Evolutionary conservation across 2,888 invertebrate species (phyloP).

Genomic region (Drosophila basisetae): DNA sequence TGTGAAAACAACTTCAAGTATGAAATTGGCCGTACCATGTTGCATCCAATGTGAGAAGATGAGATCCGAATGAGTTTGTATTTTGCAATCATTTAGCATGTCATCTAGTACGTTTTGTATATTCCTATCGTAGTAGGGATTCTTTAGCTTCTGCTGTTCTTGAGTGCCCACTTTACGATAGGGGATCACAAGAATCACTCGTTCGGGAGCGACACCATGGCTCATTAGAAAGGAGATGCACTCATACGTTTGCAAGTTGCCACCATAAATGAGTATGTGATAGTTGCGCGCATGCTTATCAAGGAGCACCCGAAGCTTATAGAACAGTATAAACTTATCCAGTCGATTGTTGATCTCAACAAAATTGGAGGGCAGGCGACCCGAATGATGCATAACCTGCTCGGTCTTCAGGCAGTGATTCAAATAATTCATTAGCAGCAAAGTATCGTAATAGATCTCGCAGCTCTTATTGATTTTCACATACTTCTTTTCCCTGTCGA

Average conservation of each 20-base stretch:
- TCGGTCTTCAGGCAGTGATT: constrained; percentile 40
- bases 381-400: neutral
- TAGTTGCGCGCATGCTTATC: constrained; percentile 26
- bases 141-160: constrained; percentile 44
- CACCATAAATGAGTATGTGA: constrained; percentile 75
- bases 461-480: constrained; percentile 67
- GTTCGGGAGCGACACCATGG: constrained; percentile 53
- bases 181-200: constrained; percentile 63
- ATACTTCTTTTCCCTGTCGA: constrained; percentile 55
- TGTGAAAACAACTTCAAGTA: constrained; percentile 68
- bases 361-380: constrained; percentile 69
- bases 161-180: constrained; percentile 5
- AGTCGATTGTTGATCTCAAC: constrained; percentile 76
- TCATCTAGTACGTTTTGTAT: constrained; percentile 62
- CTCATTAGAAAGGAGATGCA: constrained; percentile 72
- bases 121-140: constrained; percentile 61
- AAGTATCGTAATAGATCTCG: constrained; percentile 71
- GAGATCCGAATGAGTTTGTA: constrained; percentile 52
- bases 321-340: constrained; percentile 74
- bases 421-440: constrained; percentile 66
- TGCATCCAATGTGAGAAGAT: constrained; percentile 58
- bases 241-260: constrained; percentile 68
- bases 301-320: constrained; percentile 66
- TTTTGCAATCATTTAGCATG: constrained; percentile 58
- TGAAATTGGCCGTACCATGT: constrained; percentile 36